Evolutionary conservation across 2,113 vertebrate genomes (phyloP).

Genomic region (Toxotes chatareus): DNA sequence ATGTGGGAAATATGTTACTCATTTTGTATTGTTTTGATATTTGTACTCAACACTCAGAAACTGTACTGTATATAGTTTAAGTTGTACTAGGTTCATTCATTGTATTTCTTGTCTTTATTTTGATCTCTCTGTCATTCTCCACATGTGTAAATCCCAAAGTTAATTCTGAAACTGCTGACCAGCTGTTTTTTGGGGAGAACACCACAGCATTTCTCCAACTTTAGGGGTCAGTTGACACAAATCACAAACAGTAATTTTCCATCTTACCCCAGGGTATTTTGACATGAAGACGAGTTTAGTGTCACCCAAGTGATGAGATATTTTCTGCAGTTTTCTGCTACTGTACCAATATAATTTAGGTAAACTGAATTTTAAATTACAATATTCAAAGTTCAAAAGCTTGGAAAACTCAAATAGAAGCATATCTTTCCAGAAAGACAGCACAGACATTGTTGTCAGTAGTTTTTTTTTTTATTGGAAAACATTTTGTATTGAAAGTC

Average conservation of each 20-base stretch:
- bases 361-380: background rate
- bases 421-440: background rate
- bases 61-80: background rate
- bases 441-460: background rate
- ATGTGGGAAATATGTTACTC: background rate
- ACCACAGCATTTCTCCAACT: background rate
- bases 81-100: background rate
- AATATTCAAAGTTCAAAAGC: background rate
- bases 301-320: background rate
- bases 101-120: background rate
- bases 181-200: background rate
- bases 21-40: background rate
- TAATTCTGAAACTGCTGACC: constrained; percentile 12
- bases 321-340: background rate
- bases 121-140: background rate
- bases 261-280: background rate
- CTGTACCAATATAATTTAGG: background rate
- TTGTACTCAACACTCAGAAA: background rate
- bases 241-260: background rate
- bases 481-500: background rate
- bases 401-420: background rate
- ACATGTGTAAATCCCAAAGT: background rate
- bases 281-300: background rate
- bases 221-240: background rate
- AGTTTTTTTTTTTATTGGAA: background rate